These are phyloP conservation scores for Cygnus buccinator DNA, from an alignment of 2,113 vertebrate genomes.

Conservation along the genomic window DNA sequence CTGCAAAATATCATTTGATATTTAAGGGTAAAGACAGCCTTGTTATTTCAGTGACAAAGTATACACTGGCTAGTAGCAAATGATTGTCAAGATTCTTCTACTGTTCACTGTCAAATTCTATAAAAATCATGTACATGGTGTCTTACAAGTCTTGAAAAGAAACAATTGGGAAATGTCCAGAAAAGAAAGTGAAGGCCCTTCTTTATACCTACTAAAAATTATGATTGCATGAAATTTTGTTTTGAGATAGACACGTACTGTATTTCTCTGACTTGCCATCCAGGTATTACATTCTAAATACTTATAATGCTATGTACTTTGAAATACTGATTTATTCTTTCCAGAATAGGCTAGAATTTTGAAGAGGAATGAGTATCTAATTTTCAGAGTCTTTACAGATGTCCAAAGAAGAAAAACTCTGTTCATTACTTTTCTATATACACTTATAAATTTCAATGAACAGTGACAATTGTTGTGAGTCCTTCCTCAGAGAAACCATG, in stretches of 20 bases:
- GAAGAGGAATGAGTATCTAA: background rate
- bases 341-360: background rate
- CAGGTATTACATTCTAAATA: background rate
- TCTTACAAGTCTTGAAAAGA: background rate
- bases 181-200: background rate
- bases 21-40: background rate
- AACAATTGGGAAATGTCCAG: background rate
- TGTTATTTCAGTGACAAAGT: background rate
- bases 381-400: background rate
- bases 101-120: background rate
- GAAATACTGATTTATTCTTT: background rate
- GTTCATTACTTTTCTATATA: background rate
- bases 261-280: background rate
- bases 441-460: background rate
- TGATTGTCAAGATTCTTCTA: background rate
- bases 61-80: background rate
- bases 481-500: background rate
- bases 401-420: background rate
- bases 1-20: background rate
- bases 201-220: background rate
- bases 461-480: background rate
- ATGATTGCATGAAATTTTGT: background rate
- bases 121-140: background rate
- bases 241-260: background rate
- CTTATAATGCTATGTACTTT: background rate